Base-by-base conservation (phyloP, 2,888 invertebrate genomes). In the Chromoteleia sp. region DNA sequence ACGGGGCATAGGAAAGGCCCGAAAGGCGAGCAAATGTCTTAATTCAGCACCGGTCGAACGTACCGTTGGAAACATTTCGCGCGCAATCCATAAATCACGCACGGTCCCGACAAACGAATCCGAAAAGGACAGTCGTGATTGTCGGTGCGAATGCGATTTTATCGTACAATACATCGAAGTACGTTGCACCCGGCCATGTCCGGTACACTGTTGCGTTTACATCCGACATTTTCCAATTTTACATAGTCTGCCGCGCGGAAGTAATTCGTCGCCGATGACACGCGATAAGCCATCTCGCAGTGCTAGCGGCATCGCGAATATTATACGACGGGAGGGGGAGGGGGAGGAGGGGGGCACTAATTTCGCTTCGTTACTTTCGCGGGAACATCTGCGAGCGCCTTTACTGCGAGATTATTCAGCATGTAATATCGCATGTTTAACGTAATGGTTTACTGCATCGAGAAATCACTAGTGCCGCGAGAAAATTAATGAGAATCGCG, bases 211-310 rank as follows among this genome's bases (percentile, higher is more conserved):
- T 73, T 67, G 75, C 67, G 71, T 75, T 77, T 74, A 73, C 73
- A 77, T 74, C 81, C 81, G 74, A 77, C 73, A 56, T 81, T 77
- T 74, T 74, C 81, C 68, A 81, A 77, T 81, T 77, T 81, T 70
- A 77, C 68, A 65, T 77, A 81, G 81, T 68, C 77, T 14, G 41
- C 70, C 33, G 73, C 52, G 81, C 81, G 81, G 78, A 77, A 82
- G 82, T 78, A 81, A 81, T 81, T 81, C 70, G 81, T 73, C 76
- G 76, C 76, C 73, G 81, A 73, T 73, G 81, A 76, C 81, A 81
- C 77, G 77, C 76, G 77, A 81, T 74, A 76, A 77, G 48, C 76
- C 56, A 71, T 73, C 65, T 43, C 76, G 48, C 67, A 65, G 39
- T 58, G 81, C 75, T 76, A 61, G 50, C 73, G 76, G 76, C 81